Conservation (phyloP, 2,888 invertebrate genomes). For the Escarpia spicata region DNA sequence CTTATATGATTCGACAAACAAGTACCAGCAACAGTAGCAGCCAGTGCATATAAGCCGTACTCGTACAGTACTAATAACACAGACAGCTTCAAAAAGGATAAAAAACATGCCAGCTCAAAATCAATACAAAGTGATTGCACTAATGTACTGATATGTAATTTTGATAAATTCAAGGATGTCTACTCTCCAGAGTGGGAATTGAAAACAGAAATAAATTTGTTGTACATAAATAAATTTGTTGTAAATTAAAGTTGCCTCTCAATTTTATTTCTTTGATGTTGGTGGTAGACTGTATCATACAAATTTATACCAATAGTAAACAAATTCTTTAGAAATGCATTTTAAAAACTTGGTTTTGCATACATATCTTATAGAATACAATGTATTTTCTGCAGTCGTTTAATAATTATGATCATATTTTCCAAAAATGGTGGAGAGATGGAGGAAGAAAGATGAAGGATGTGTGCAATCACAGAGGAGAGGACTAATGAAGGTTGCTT, state of each 20-base stretch:
- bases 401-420: not conserved
- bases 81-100: no score
- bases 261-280: not conserved
- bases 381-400: no score
- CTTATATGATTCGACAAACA: not conserved
- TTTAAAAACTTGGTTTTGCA: not conserved
- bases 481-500: not conserved
- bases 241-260: not conserved
- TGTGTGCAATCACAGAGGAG: not conserved
- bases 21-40: not conserved
- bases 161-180: not conserved
- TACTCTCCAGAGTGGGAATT: not conserved
- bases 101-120: not conserved
- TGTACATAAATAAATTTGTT: not conserved
- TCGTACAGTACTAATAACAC: not conserved
- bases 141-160: not conserved
- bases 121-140: not conserved
- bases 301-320: not conserved
- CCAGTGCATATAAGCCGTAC: not conserved
- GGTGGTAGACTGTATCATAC: not conserved
- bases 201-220: not conserved
- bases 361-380: no score
- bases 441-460: slow-evolving; percentile 8
- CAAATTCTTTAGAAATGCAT: not conserved
- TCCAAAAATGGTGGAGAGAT: not conserved